phyloP scores from a whole-genome alignment of 1,140 invertebrate species.

The Cardiocondyla obscurior region DNA sequence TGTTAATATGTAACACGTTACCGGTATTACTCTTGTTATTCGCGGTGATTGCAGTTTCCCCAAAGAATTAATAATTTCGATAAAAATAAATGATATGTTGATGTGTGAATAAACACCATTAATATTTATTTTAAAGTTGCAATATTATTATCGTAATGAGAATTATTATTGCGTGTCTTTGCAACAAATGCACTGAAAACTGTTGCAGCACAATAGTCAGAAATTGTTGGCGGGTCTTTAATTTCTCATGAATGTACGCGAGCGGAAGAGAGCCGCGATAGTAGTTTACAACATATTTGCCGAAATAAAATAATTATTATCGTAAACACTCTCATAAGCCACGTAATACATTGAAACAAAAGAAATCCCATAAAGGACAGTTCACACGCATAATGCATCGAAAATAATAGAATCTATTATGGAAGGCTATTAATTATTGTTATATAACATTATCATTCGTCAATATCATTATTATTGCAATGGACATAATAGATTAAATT shows the following conservation, averaged over 20 bases:
- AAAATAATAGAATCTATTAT: neutral
- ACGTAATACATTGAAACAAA: conserved; percentile 15
- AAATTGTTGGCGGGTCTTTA: conserved; percentile 6
- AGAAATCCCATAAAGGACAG: neutral
- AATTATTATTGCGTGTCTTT: conserved; percentile 13
- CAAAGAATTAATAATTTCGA: too few relatives aligned
- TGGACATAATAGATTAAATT: neutral
- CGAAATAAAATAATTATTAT: conserved; percentile 1
- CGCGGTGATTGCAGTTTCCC: too few relatives aligned
- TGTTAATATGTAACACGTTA: too few relatives aligned
- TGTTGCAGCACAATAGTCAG: neutral
- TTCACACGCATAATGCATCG: neutral
- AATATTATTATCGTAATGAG: conserved; percentile 49
- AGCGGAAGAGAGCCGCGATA: neutral
- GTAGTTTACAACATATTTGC: neutral
- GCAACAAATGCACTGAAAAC: conserved; percentile 15
- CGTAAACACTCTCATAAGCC: neutral
- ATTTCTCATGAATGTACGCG: conserved; percentile 4
- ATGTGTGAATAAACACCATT: neutral
- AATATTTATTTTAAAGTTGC: conserved; percentile 25
- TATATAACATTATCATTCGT: neutral
- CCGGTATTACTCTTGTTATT: too few relatives aligned
- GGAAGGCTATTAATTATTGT: neutral
- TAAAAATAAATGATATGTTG: too few relatives aligned
- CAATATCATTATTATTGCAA: neutral